Evolutionary conservation across 2,113 vertebrate species (phyloP), one percentile per base, ranked within the genome.

Genomic region (Entelurus aequoreus): DNA sequence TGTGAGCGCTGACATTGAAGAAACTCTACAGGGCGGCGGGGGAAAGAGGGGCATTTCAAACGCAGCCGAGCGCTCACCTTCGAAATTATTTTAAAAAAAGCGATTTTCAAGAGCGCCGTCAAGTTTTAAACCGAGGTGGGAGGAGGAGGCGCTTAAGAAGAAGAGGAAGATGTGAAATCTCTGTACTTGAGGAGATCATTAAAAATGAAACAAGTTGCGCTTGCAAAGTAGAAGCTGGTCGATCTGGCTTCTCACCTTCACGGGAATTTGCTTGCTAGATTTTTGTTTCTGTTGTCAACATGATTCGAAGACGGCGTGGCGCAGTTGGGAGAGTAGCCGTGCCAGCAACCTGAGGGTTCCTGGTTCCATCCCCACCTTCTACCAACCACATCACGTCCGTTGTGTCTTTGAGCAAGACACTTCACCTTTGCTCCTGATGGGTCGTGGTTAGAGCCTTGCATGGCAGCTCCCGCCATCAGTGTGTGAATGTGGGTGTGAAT

Each of bases 1-100:
- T 84, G 84, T 81, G 67, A 77, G 78, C 60, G 42, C 79, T 88
- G 86, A 88, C 84, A 87, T 87, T 88, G 87, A 76, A 77, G 76
- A 68, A 83, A 82, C 69, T 81, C 84, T 86, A 28, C 28, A 87
- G 86, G 86, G 76, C 72, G 70, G 71, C 68, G 70, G 68, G 71
- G 75, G 57, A 76, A 74, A 36, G 47, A 78, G 60, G 75, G 71
- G 66, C 47, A 61, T 80, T 77, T 79, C 65, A 71, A 80, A 82
- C 56, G 58, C 71, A 68, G 71, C 67, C 15, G 10, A 56, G 60
- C 56, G 60, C 69, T 81, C 76, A 79, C 72, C 77, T 80, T 65
- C 69, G 65, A 86, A 82, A 80, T 85, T 46, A 71, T 78, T 3
- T 28, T 28, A 28, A 28, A 77, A 83, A 77, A 71, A 71, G 76